phyloP scores from a whole-genome alignment of 2,113 vertebrate genomes.

The Dipodomys ordii region DNA sequence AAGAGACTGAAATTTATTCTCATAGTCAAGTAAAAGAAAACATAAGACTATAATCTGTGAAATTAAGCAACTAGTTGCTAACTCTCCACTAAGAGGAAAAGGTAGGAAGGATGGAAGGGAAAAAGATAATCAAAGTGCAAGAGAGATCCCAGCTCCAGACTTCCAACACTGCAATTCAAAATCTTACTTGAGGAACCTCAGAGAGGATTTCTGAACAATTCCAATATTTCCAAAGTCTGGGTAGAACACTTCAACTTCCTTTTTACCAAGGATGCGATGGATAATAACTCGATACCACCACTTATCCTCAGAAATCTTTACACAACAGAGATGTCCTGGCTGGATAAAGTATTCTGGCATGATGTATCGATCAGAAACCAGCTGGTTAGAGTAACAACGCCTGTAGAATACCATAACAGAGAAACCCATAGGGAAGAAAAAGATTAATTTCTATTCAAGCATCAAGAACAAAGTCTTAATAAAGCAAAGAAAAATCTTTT shows the following conservation, averaged over 20 bases:
- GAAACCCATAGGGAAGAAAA: neutral
- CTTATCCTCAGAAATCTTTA: constrained; percentile 84
- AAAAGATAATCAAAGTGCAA: neutral
- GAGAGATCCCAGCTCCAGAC: neutral
- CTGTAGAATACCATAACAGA: constrained; percentile 82
- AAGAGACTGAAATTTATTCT: constrained; percentile 41
- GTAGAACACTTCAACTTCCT: constrained; percentile 93
- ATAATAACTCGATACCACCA: constrained; percentile 96
- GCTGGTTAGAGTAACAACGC: constrained; percentile 90
- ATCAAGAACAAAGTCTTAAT: neutral
- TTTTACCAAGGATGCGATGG: constrained; percentile 87
- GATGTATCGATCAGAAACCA: constrained; percentile 90
- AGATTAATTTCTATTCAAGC: neutral
- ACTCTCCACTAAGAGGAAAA: neutral
- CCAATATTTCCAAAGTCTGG: constrained; percentile 92
- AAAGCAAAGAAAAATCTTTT: constrained; percentile 13
- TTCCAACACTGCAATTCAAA: neutral
- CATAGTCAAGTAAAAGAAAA: neutral
- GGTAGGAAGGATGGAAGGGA: neutral
- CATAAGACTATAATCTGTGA: neutral
- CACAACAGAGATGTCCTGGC: constrained; percentile 93
- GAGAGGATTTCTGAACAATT: constrained; percentile 85
- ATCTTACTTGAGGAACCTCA: constrained; percentile 96
- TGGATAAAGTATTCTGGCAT: constrained; percentile 89
- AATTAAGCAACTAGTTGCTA: constrained; percentile 11